Conservation (phyloP, 2,888 invertebrate genomes). For the Perizoma affinitatum region DNA sequence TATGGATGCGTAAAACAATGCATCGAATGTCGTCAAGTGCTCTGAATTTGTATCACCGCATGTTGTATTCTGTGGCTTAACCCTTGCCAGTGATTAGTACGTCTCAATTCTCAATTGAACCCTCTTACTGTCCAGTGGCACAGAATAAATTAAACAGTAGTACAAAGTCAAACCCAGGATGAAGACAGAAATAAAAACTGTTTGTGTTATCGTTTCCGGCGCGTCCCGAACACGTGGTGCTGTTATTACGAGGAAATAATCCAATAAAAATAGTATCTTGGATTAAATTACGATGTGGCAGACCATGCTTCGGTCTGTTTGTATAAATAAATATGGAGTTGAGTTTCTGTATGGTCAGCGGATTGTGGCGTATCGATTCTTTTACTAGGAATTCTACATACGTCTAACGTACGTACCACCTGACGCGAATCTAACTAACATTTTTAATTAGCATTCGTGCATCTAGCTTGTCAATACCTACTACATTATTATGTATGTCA, state of each 20-base stretch:
- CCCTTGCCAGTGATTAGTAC: no score
- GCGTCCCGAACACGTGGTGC: constrained; percentile 67
- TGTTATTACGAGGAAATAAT: constrained; percentile 76
- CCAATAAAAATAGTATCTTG: constrained; percentile 75
- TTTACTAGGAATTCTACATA: constrained; percentile 6
- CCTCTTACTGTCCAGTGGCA: no score
- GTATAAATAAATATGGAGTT: constrained; percentile 42
- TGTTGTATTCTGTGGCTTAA: no score
- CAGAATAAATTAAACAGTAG: constrained; percentile 2
- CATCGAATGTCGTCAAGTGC: no score
- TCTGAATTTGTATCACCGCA: no score
- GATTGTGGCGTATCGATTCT: constrained; percentile 26
- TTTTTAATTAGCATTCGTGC: no score
- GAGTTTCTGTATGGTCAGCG: constrained; percentile 25
- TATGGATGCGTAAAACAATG: no score
- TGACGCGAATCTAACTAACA: no score
- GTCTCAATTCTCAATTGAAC: no score
- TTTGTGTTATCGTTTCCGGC: constrained; percentile 81
- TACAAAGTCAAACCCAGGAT: constrained; percentile 52
- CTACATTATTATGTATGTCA: no score
- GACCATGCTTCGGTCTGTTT: constrained; percentile 44
- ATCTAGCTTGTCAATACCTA: no score
- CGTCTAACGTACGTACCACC: neutral
- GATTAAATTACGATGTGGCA: constrained; percentile 65
- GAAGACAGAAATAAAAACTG: constrained; percentile 83